Evolutionary conservation across 2,113 vertebrate species (phyloP).

Genomic region (Seriola quinqueradiata): DNA sequence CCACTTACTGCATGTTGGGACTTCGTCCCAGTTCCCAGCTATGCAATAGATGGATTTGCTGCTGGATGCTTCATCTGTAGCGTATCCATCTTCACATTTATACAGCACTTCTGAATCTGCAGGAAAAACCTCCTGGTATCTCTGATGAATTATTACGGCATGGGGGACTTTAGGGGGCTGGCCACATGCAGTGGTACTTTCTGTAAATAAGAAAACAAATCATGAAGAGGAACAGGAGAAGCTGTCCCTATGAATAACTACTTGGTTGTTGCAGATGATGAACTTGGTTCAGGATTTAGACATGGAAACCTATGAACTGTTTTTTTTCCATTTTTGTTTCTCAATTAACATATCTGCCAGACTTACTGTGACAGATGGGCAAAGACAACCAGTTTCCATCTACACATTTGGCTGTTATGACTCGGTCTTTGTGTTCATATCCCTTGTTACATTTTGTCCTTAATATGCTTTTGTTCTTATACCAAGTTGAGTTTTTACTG

Average conservation of each 20-base stretch:
- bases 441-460: not conserved
- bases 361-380: conserved; percentile 69
- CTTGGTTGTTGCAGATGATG: not conserved
- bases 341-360: not conserved
- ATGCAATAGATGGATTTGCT: not conserved
- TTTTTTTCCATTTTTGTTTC: not conserved
- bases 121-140: conserved; percentile 43
- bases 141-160: conserved; percentile 36
- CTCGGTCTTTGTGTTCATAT: fast-evolving
- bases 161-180: conserved; percentile 48
- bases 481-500: fast-evolving
- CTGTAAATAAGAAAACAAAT: conserved; percentile 37
- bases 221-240: not conserved
- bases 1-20: conserved; percentile 35
- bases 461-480: fast-evolving
- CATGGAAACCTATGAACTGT: too few relatives aligned
- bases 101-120: not conserved
- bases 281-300: not conserved
- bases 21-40: fast-evolving
- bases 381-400: conserved; percentile 39
- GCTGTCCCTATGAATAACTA: not conserved
- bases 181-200: fast-evolving
- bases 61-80: fast-evolving
- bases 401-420: fast-evolving
- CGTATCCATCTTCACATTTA: conserved; percentile 54